These are phyloP conservation scores for Myotis findleyi DNA, from an alignment of 2,797 vertebrate genomes.

Conservation along the genomic window DNA sequence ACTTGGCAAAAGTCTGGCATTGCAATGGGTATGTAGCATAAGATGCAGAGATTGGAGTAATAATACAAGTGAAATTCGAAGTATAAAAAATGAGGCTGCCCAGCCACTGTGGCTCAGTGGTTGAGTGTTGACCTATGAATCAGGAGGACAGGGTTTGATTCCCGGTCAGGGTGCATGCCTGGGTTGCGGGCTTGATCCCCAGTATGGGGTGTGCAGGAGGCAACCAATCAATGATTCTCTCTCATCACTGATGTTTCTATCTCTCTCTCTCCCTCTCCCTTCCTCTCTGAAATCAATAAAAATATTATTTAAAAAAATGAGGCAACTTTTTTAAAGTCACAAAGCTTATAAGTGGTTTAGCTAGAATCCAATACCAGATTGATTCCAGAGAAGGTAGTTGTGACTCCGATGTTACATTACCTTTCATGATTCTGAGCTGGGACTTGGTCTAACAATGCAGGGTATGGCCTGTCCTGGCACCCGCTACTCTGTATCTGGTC, in stretches of 20 bases:
- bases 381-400: background rate
- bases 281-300: too few species aligned
- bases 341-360: background rate
- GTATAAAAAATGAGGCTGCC: background rate
- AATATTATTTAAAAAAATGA: background rate
- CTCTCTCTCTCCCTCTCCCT: too few species aligned
- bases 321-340: background rate
- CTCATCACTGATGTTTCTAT: too few species aligned
- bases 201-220: too few species aligned
- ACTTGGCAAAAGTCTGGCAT: background rate
- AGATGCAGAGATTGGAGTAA: background rate
- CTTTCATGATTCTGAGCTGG: background rate
- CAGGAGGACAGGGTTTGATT: too few species aligned
- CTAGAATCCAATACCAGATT: background rate
- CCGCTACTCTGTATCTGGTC: background rate
- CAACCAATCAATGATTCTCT: too few species aligned
- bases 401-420: background rate
- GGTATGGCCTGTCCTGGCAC: background rate
- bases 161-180: too few species aligned
- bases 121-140: too few species aligned
- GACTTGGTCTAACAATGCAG: background rate
- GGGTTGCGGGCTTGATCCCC: too few species aligned
- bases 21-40: background rate
- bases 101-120: too few species aligned
- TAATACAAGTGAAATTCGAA: background rate